A percentile compares a stretch with the other conserved stretches of the same genome.
Conservation (phyloP, 1,140 invertebrate species). For the Tribolium madens region DNA sequence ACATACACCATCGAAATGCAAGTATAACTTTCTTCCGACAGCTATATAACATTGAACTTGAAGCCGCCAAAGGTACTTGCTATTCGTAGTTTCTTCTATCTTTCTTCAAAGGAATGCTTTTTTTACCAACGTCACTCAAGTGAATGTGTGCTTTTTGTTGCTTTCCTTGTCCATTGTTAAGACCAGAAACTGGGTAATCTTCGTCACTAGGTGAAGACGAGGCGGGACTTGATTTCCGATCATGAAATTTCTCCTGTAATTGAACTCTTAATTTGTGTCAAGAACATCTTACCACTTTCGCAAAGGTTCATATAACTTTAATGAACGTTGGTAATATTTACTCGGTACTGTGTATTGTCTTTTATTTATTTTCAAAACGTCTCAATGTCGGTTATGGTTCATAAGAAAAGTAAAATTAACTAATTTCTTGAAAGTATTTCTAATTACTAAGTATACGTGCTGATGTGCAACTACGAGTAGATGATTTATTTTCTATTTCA, state of each 20-base stretch:
- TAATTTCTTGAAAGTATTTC: too few relatives aligned
- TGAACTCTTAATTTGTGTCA: slow-evolving; percentile 21
- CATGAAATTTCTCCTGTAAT: slow-evolving; percentile 13
- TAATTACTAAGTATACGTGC: too few relatives aligned
- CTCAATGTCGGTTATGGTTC: too few relatives aligned
- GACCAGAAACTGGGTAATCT: neutral
- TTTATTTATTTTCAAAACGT: neutral
- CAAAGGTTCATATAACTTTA: slow-evolving; percentile 11
- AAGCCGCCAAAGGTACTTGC: slow-evolving; percentile 23
- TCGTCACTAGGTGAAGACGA: neutral
- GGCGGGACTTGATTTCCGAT: slow-evolving; percentile 31
- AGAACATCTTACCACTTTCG: slow-evolving; percentile 34
- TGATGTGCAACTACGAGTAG: too few relatives aligned
- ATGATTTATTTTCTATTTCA: too few relatives aligned
- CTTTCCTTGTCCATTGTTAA: neutral
- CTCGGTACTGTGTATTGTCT: neutral
- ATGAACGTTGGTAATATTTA: neutral
- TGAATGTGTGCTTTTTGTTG: slow-evolving; percentile 5
- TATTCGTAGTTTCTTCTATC: neutral
- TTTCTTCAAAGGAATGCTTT: neutral
- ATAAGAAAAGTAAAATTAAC: too few relatives aligned
- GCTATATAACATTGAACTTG: slow-evolving; percentile 14
- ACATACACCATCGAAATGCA: slow-evolving; percentile 7
- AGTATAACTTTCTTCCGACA: slow-evolving; percentile 9
- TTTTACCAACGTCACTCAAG: neutral